Percentiles rank a stretch among this genome's conserved stretches.
Evolutionary conservation across 2,113 vertebrate genomes (phyloP).

Genomic region (Alligator mississippiensis): DNA sequence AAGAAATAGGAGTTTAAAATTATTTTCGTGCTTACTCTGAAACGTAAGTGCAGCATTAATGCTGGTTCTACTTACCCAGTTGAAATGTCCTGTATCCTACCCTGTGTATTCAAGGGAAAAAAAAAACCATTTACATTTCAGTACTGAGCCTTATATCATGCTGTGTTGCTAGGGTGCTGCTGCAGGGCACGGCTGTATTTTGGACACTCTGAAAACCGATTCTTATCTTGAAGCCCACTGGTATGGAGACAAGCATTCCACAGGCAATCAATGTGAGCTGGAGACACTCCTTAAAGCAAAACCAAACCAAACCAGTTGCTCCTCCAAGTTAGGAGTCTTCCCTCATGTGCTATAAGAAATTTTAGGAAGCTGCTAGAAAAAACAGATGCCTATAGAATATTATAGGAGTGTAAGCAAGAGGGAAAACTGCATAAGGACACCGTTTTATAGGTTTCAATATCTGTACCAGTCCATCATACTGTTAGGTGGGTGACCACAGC

Average conservation of each 20-base stretch:
- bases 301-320: background rate
- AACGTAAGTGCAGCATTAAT: too few relatives aligned
- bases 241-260: background rate
- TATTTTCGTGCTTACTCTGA: too few relatives aligned
- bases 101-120: too few relatives aligned
- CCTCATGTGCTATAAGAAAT: background rate
- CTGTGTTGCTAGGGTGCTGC: background rate
- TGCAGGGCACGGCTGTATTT: background rate
- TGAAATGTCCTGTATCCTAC: too few relatives aligned
- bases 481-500: background rate
- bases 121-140: too few relatives aligned
- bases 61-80: too few relatives aligned
- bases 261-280: background rate
- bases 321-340: background rate
- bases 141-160: too few relatives aligned
- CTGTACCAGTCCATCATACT: rapidly evolving
- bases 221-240: background rate
- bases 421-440: background rate
- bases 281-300: background rate
- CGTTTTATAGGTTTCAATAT: background rate
- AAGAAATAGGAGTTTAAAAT: too few relatives aligned
- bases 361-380: background rate
- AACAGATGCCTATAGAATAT: background rate
- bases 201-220: background rate
- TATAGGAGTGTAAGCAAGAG: background rate